phyloP scores from a whole-genome alignment of 2,113 vertebrate species.

The Saguinus imperator region DNA sequence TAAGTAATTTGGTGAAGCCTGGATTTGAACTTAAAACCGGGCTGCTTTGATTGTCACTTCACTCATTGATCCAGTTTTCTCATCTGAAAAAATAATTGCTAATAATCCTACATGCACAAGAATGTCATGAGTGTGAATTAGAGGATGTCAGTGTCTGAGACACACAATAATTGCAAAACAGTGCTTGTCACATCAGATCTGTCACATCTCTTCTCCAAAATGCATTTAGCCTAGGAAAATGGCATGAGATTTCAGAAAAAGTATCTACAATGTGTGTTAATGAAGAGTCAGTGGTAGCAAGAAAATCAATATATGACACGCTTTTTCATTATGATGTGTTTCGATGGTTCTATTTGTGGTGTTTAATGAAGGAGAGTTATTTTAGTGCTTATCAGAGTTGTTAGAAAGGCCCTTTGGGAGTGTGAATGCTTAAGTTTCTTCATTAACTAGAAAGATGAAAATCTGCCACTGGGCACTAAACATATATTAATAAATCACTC shows the following conservation, averaged over 20 bases:
- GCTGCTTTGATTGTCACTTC: conserved; percentile 24
- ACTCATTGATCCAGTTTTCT: conserved; percentile 38
- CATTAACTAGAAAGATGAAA: conserved; percentile 58
- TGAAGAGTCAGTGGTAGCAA: conserved; percentile 48
- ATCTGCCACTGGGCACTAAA: conserved; percentile 5
- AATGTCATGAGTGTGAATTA: conserved; percentile 30
- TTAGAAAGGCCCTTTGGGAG: conserved; percentile 37
- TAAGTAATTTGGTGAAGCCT: background rate
- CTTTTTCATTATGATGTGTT: conserved; percentile 45
- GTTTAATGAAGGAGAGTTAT: background rate
- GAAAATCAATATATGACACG: conserved; percentile 55
- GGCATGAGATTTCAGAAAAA: conserved; percentile 52
- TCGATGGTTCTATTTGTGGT: conserved; percentile 50
- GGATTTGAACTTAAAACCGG: background rate
- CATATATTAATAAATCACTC: conserved; percentile 13
- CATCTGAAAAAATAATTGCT: conserved; percentile 61
- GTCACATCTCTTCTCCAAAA: conserved; percentile 37
- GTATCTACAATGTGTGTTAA: conserved; percentile 26
- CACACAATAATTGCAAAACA: conserved; percentile 64
- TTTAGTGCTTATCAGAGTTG: conserved; percentile 15
- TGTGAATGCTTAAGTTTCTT: conserved; percentile 41
- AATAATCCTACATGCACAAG: conserved; percentile 47
- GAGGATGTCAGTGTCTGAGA: conserved; percentile 48
- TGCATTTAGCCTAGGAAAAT: conserved; percentile 41
- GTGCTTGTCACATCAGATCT: conserved; percentile 68